These are phyloP conservation scores for Australoheros facetus DNA, from an alignment of 2,797 vertebrate species.

Conservation along the genomic window DNA sequence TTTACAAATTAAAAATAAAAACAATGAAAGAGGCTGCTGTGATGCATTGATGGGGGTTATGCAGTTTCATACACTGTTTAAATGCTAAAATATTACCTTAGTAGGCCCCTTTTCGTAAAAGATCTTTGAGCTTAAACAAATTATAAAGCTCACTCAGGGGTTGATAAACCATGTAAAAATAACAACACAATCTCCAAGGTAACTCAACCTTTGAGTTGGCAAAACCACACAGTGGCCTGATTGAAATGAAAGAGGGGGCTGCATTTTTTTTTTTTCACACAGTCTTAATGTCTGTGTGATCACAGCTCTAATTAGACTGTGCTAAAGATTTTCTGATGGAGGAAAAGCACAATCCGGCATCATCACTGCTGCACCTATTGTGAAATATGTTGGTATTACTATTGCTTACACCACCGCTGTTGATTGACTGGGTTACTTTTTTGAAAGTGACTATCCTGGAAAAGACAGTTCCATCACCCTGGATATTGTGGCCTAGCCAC, in stretches of 20 bases:
- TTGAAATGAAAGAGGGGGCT: conserved; percentile 29
- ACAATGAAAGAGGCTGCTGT: neutral
- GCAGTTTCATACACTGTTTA: neutral
- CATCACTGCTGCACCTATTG: neutral
- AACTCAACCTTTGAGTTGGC: conserved; percentile 6
- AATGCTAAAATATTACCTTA: neutral
- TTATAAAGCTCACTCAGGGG: neutral
- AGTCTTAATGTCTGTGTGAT: conserved; percentile 18
- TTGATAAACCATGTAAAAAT: conserved; percentile 1
- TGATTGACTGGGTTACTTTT: neutral
- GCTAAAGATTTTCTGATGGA: neutral
- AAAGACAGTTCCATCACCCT: neutral
- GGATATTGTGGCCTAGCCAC: neutral
- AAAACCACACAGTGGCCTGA: conserved; percentile 15
- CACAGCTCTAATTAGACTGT: conserved; percentile 15
- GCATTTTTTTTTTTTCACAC: conserved; percentile 14
- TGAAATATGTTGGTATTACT: neutral
- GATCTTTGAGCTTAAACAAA: conserved; percentile 4
- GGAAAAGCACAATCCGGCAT: neutral
- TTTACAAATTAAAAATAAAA: neutral
- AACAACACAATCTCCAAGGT: conserved; percentile 33
- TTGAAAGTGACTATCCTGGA: neutral
- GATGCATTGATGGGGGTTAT: neutral
- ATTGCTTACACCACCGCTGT: neutral
- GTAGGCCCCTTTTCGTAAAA: neutral